Evolutionary conservation across 2,888 invertebrate species (phyloP), one percentile per base, ranked within the genome.

Genomic region (Argyresthia albistria): DNA sequence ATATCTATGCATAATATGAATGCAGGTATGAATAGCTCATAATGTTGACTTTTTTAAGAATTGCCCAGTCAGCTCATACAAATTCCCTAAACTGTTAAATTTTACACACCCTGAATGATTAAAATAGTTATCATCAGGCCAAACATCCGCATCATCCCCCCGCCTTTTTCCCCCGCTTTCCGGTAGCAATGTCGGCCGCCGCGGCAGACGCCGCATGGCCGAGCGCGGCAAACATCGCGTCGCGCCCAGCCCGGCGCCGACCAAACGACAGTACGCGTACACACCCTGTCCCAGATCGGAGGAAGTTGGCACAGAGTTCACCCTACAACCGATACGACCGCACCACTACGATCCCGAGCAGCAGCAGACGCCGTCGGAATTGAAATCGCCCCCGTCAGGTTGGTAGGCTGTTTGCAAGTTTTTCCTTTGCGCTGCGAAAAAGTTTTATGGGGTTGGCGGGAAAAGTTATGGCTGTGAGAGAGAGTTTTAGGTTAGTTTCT

Each of bases 131-230:
- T 25, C 25, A 25, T 25, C 25, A 25, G 6, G 56, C 51, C 50
- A 54, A 52, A 48, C 47, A 25, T 14, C 50, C 56, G 60, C 62
- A 61, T 58, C 65, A 25, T 25, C 25, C 25, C 25, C 25, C 25
- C 25, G 25, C 25, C 6, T 4, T 25, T 25, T 25, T 25, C 25
- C 25, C 25, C 25, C 25, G 25, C 25, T 25, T 25, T 25, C 25
- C 25, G 25, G 2, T 25, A 25, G 25, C 60, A 25, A 25, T 25
- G 25, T 2, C 25, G 25, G 25, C 6, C 25, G 42, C 50, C 55
- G 62, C 77, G 84, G 73, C 82, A 80, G 76, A 79, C 76, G 84
- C 79, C 83, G 86, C 71, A 87, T 87, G 87, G 86, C 84, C 75
- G 86, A 87, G 66, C 86, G 86, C 69, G 74, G 77, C 66, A 83